phyloP scores from a whole-genome alignment of 1,140 invertebrate species.

The Ceratosolen solmsi region DNA sequence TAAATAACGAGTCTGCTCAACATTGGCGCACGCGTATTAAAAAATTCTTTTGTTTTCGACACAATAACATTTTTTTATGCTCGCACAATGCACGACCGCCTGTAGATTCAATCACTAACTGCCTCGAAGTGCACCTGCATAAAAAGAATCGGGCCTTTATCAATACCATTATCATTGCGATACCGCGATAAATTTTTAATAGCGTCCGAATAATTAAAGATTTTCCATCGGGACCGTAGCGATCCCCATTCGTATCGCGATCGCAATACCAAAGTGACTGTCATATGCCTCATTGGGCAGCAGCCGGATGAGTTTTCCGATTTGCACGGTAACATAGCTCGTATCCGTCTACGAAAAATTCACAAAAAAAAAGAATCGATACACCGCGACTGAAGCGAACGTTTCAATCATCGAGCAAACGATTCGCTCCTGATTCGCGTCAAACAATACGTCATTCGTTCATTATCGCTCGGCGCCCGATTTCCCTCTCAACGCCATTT shows the following conservation, averaged over 20 bases:
- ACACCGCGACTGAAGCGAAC: neutral
- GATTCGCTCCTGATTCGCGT: neutral
- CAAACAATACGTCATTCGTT: conserved; percentile 53
- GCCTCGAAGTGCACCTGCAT: neutral
- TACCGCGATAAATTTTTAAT: no score
- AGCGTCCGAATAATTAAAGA: no score
- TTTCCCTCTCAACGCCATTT: neutral
- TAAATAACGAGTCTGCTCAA: neutral
- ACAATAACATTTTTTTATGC: neutral
- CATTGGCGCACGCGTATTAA: neutral
- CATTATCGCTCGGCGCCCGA: conserved; percentile 53
- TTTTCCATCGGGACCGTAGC: no score
- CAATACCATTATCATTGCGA: neutral
- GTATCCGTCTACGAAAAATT: neutral
- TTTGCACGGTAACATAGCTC: neutral
- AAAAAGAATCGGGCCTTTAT: no score
- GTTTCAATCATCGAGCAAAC: neutral
- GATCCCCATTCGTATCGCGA: no score
- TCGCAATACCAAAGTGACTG: no score
- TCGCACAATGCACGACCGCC: neutral
- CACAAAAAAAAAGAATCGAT: neutral
- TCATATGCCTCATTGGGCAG: no score
- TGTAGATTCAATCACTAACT: neutral
- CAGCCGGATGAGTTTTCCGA: neutral
- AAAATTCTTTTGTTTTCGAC: neutral